Conservation (phyloP, 1,140 invertebrate species). For the Macrobrachium nipponense region DNA sequence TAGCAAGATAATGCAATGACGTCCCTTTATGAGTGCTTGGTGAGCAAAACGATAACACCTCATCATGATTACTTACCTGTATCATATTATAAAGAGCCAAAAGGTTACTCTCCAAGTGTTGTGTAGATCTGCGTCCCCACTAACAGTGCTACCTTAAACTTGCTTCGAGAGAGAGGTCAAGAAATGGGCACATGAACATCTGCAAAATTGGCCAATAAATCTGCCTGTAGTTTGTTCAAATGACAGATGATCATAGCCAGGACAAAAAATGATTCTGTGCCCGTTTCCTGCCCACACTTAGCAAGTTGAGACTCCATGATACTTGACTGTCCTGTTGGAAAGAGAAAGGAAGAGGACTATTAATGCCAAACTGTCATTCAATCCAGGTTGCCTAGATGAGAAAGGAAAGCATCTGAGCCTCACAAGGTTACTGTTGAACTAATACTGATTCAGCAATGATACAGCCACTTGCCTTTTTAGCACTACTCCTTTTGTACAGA, state of each 20-base stretch:
- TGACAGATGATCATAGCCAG: constrained; percentile 56
- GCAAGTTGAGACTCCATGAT: constrained; percentile 51
- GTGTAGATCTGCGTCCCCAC: constrained; percentile 22
- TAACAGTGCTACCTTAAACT: constrained; percentile 41
- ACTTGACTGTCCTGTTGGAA: constrained; percentile 42
- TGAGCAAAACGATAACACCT: constrained; percentile 43
- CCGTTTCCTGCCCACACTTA: constrained; percentile 53
- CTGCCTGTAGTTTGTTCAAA: constrained; percentile 55
- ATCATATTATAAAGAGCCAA: constrained; percentile 53
- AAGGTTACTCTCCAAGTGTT: constrained; percentile 58
- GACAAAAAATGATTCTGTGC: constrained; percentile 54
- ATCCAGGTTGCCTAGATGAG: constrained; percentile 44
- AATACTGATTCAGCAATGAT: constrained; percentile 33
- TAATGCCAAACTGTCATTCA: constrained; percentile 42
- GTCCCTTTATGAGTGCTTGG: constrained; percentile 44
- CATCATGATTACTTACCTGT: constrained; percentile 47
- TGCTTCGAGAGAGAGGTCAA: constrained; percentile 49
- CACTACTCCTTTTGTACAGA: constrained; percentile 42
- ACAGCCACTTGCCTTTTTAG: constrained; percentile 52
- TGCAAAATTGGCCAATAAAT: constrained; percentile 55
- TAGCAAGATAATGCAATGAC: constrained; percentile 41
- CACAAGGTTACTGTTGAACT: constrained; percentile 41
- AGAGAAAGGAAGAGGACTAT: constrained; percentile 50
- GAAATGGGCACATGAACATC: constrained; percentile 58
- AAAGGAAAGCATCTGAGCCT: constrained; percentile 35